phyloP scores from a whole-genome alignment of 2,797 vertebrate genomes.

The Tiaroga cobitis region DNA sequence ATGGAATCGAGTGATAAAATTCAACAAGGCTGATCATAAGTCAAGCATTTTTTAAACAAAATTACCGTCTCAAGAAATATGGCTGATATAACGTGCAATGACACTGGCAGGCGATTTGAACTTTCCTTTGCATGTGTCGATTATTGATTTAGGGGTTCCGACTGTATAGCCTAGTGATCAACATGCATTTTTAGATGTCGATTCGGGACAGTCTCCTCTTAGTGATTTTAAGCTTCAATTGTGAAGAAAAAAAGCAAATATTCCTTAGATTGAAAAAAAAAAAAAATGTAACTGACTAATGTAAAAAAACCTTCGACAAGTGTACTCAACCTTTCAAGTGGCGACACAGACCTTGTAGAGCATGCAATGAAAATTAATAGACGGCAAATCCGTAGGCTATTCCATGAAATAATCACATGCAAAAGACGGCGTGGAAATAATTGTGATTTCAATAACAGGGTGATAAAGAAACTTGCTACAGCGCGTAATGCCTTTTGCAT shows the following conservation, averaged over 20 bases:
- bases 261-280: not conserved
- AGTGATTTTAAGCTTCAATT: not conserved
- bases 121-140: not conserved
- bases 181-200: not conserved
- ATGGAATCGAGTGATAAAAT: not conserved
- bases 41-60: not conserved
- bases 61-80: not conserved
- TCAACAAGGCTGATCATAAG: not conserved
- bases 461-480: slow-evolving; percentile 59
- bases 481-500: slow-evolving; percentile 80
- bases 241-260: not conserved
- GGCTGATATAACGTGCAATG: not conserved
- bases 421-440: slow-evolving; percentile 55
- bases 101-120: not conserved
- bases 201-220: not conserved
- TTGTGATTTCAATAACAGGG: slow-evolving; percentile 47
- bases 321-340: too few species aligned
- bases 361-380: slow-evolving; percentile 4
- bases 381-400: slow-evolving; percentile 47
- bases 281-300: not conserved
- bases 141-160: slow-evolving; percentile 21
- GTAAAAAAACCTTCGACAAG: too few species aligned
- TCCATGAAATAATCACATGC: slow-evolving; percentile 52
- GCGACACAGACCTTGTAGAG: not conserved
- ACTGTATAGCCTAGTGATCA: not conserved